A percentile compares a stretch with the other conserved stretches of the same genome.
Evolutionary conservation across 2,797 vertebrate species (phyloP).

Genomic region (Tadarida brasiliensis): DNA sequence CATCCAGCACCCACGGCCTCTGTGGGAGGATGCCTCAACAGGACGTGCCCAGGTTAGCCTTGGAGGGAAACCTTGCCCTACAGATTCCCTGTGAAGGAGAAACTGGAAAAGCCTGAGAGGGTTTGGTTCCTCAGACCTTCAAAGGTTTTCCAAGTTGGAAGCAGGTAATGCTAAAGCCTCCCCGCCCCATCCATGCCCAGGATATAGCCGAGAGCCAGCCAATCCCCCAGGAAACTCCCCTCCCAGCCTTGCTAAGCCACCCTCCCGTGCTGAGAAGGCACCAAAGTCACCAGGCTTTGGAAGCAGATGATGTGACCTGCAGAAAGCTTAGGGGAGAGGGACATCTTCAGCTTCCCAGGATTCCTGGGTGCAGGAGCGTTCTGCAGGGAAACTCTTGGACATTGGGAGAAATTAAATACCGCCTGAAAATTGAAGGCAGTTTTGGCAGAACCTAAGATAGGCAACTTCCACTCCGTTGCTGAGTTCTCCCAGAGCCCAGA

Average conservation of each 20-base stretch:
- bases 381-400: not conserved
- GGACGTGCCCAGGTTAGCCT: not conserved
- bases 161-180: conserved; percentile 54
- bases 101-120: conserved; percentile 56
- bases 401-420: not conserved
- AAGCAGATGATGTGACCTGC: not conserved
- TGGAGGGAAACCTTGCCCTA: not conserved
- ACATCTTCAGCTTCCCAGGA: not conserved
- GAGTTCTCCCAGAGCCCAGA: conserved; percentile 58
- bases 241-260: not conserved
- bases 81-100: not conserved
- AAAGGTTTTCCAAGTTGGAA: conserved; percentile 69
- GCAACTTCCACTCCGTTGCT: not conserved
- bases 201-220: not conserved
- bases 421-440: conserved; percentile 3
- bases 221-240: not conserved
- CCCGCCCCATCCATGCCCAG: not conserved
- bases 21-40: accelerated
- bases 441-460: not conserved
- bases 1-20: not conserved
- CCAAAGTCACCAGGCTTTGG: not conserved
- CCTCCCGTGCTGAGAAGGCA: conserved; percentile 8
- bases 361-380: not conserved
- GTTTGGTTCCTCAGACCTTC: conserved; percentile 71
- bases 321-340: not conserved